Percentiles rank a stretch among this genome's conserved stretches.
phyloP scores from a whole-genome alignment of 2,888 invertebrate genomes.

The Sinopyrophorus schimmeli region DNA sequence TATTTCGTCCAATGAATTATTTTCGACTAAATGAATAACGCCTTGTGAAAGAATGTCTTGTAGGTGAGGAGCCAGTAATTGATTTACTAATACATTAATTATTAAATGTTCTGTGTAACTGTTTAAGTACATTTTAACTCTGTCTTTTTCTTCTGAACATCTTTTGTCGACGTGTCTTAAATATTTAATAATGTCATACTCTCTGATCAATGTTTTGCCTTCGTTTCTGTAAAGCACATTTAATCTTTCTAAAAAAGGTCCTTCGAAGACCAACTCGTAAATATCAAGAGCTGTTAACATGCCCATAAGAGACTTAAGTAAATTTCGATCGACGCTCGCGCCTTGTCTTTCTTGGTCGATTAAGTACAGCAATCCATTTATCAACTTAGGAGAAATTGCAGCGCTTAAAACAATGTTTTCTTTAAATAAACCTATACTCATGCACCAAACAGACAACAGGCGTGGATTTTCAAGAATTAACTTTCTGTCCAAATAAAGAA shows the following conservation, averaged over 20 bases:
- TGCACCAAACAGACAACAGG: slow-evolving; percentile 93
- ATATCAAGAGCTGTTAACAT: slow-evolving; percentile 95
- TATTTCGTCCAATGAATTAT: slow-evolving; percentile 81
- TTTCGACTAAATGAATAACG: slow-evolving; percentile 82
- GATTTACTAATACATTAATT: slow-evolving; percentile 85
- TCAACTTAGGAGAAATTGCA: slow-evolving; percentile 81
- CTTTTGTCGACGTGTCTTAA: slow-evolving; percentile 84
- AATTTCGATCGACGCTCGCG: slow-evolving; percentile 80
- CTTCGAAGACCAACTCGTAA: slow-evolving; percentile 82
- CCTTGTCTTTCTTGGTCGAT: slow-evolving; percentile 91
- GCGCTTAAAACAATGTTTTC: slow-evolving; percentile 85
- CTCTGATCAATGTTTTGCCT: slow-evolving; percentile 84
- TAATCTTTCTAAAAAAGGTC: slow-evolving; percentile 84
- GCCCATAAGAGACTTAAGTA: slow-evolving; percentile 86
- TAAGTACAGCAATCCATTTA: slow-evolving; percentile 83
- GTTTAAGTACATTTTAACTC: slow-evolving; percentile 87
- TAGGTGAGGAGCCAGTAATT: slow-evolving; percentile 86
- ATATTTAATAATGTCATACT: slow-evolving; percentile 79
- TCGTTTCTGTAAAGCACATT: slow-evolving; percentile 88
- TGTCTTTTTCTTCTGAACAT: slow-evolving; percentile 86
- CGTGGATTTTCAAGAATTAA: slow-evolving; percentile 91
- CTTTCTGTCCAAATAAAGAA: slow-evolving; percentile 91
- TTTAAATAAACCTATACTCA: slow-evolving; percentile 90
- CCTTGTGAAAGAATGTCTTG: slow-evolving; percentile 86
- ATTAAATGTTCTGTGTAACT: slow-evolving; percentile 83